Evolutionary conservation across 2,797 vertebrate genomes (phyloP).

Genomic region (Clarias laeviceps): DNA sequence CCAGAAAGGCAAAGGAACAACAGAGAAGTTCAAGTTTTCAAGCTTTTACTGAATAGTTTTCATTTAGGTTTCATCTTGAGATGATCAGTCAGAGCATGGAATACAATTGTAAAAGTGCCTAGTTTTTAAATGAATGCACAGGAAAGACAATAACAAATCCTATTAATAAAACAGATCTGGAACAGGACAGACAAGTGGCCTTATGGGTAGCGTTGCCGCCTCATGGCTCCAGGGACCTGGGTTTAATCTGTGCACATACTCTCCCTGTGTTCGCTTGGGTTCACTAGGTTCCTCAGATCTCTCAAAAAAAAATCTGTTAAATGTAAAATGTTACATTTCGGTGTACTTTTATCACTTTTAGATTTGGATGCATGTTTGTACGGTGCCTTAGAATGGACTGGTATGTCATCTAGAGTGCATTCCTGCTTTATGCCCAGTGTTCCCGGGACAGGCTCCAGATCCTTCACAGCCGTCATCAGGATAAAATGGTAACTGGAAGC

Average conservation of each 20-base stretch:
- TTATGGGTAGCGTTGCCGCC: not conserved
- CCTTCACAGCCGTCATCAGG: not conserved
- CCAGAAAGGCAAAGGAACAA: not conserved
- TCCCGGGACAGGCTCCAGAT: not conserved
- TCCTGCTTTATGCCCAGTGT: not conserved
- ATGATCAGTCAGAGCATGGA: too few relatives aligned
- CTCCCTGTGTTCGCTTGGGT: not conserved
- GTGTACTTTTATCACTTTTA: too few relatives aligned
- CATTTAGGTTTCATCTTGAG: not conserved
- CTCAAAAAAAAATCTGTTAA: not conserved
- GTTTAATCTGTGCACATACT: not conserved
- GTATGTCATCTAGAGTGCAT: not conserved
- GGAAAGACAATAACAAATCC: not conserved
- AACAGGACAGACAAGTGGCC: not conserved
- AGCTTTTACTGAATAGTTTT: not conserved
- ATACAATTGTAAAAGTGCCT: too few relatives aligned
- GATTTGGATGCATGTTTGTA: not conserved
- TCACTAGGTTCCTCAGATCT: not conserved
- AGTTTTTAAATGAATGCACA: not conserved
- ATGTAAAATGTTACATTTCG: not conserved
- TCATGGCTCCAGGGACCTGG: too few relatives aligned
- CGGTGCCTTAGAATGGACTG: not conserved
- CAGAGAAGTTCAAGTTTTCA: not conserved
- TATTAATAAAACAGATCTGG: too few relatives aligned
- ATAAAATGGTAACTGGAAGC: not conserved